phyloP scores from a whole-genome alignment of 1,140 invertebrate genomes.

The Bemisia tabaci region DNA sequence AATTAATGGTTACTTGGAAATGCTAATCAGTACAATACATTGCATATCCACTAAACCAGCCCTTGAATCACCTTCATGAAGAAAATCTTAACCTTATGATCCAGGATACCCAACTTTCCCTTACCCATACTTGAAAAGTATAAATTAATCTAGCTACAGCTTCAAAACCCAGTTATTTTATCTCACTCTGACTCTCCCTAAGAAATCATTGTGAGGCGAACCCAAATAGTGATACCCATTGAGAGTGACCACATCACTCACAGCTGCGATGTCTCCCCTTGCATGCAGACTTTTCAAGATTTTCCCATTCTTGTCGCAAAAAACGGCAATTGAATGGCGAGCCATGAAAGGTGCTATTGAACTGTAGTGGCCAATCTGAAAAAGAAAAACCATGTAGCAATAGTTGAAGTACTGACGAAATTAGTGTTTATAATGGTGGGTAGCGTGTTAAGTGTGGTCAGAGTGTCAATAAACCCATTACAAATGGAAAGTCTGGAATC shows the following conservation, averaged over 20 bases:
- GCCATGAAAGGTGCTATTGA: neutral
- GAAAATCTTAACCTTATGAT: no score
- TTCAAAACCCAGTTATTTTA: no score
- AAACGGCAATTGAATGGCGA: conserved; percentile 7
- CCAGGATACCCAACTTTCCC: no score
- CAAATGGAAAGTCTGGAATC: conserved; percentile 6
- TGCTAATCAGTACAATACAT: no score
- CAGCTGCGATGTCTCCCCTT: conserved; percentile 1
- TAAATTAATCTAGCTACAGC: no score
- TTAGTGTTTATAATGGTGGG: neutral
- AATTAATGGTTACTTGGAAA: no score
- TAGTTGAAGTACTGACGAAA: no score
- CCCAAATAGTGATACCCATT: neutral
- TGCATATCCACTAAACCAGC: no score
- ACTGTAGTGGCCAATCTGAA: conserved; percentile 38
- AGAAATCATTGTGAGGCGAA: neutral
- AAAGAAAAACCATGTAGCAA: no score
- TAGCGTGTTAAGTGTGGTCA: neutral
- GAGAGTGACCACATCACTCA: neutral
- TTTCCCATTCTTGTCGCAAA: conserved; percentile 9
- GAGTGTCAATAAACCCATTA: conserved; percentile 23
- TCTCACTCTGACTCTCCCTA: no score
- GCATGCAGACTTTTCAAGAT: conserved; percentile 14
- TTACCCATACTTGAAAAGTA: no score
- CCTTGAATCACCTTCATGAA: no score